Conservation (phyloP, 2,888 invertebrate genomes). For the Agelastica alni region DNA sequence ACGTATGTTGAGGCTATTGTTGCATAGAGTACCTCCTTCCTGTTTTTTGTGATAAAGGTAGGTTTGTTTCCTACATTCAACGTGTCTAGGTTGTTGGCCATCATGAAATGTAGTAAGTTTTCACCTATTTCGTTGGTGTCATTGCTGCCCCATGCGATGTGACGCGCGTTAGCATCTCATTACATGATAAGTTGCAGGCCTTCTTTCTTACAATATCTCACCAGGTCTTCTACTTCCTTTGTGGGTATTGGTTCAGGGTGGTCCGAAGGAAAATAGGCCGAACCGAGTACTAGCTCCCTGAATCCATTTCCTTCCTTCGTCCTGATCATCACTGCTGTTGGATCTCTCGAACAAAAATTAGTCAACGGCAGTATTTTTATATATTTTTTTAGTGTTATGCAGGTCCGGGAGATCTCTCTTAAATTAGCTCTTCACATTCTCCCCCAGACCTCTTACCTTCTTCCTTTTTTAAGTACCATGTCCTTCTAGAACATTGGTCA, state of each 20-base stretch:
- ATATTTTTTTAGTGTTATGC: too few species aligned
- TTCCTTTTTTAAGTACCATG: too few species aligned
- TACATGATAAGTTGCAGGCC: slow-evolving; percentile 3
- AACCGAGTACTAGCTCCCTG: not conserved
- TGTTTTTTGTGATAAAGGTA: slow-evolving; percentile 2
- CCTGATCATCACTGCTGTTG: too few species aligned
- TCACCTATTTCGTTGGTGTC: slow-evolving; percentile 15
- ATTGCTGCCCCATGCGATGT: slow-evolving; percentile 1
- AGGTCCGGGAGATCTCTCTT: too few species aligned
- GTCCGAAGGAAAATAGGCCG: not conserved
- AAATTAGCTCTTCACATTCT: too few species aligned
- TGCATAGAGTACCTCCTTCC: slow-evolving; percentile 1
- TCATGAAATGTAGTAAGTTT: too few species aligned
- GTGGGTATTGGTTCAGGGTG: not conserved
- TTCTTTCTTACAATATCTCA: not conserved
- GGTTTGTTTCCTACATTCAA: slow-evolving; percentile 8
- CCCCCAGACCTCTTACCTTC: too few species aligned
- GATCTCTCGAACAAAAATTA: too few species aligned
- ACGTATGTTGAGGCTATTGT: not conserved
- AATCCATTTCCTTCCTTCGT: too few species aligned
- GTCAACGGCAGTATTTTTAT: too few species aligned
- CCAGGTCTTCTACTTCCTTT: slow-evolving; percentile 7
- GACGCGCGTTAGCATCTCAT: slow-evolving; percentile 16
- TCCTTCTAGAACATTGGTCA: too few species aligned
- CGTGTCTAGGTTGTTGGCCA: too few species aligned